Percentiles rank a stretch among this genome's conserved stretches.
Evolutionary conservation across 2,113 vertebrate species (phyloP).

Genomic region (Ictalurus punctatus): DNA sequence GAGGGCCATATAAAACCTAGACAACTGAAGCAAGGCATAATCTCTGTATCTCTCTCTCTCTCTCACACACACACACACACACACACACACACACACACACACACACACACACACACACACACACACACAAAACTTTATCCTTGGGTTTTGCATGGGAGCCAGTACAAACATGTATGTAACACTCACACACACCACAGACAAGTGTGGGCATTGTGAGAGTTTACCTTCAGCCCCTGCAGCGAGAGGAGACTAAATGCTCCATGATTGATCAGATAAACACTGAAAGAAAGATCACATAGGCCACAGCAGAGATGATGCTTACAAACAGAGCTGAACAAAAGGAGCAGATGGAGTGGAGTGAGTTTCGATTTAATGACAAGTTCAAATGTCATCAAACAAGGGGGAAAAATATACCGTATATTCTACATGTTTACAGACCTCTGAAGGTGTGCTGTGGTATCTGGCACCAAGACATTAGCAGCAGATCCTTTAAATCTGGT

Average conservation of each 20-base stretch:
- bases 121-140: not conserved
- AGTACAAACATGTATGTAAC: slow-evolving; percentile 38
- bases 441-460: too few relatives aligned
- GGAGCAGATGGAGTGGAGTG: not conserved
- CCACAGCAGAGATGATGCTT: slow-evolving; percentile 25
- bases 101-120: not conserved
- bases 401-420: not conserved
- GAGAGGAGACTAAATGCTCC: slow-evolving; percentile 52
- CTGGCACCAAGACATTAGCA: too few relatives aligned
- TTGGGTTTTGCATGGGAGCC: slow-evolving; percentile 14
- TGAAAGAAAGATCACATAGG: slow-evolving; percentile 29
- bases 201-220: slow-evolving; percentile 49
- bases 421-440: not conserved
- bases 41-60: not conserved
- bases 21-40: not conserved
- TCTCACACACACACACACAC: not conserved
- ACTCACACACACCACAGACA: slow-evolving; percentile 36
- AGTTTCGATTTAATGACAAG: not conserved
- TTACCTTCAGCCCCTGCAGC: slow-evolving; percentile 55
- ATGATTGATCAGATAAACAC: slow-evolving; percentile 56
- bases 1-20: not conserved
- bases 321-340: slow-evolving; percentile 23
- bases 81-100: too few relatives aligned
- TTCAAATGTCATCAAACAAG: too few relatives aligned
- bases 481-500: too few relatives aligned